Percentiles rank a stretch among this genome's conserved stretches.
Conservation (phyloP, 2,113 vertebrate genomes). For the Hyperopisus bebe region DNA sequence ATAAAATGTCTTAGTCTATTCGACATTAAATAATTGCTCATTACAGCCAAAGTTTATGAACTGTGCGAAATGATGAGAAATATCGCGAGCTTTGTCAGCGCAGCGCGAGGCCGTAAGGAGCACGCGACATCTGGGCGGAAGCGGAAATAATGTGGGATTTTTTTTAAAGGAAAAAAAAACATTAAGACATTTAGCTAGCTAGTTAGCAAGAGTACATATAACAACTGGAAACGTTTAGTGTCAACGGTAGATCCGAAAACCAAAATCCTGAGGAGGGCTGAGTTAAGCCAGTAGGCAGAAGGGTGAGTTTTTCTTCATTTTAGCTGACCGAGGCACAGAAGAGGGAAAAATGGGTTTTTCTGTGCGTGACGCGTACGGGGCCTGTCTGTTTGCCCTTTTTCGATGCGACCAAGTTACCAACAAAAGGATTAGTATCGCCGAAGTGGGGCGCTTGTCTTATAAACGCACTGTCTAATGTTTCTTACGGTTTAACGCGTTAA, state of each 20-base stretch:
- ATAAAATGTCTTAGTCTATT: background rate
- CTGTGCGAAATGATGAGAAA: background rate
- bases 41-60: background rate
- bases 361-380: constrained; percentile 1
- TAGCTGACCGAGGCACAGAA: background rate
- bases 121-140: constrained; percentile 21
- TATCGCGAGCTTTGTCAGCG: constrained; percentile 17
- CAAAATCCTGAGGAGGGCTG: constrained; percentile 14
- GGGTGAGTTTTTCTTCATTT: constrained; percentile 45
- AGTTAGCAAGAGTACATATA: background rate
- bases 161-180: constrained; percentile 15
- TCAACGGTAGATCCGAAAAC: constrained; percentile 21
- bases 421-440: background rate
- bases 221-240: constrained; percentile 24
- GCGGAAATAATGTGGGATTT: constrained; percentile 27
- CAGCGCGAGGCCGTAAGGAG: background rate
- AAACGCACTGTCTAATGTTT: background rate
- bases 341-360: background rate
- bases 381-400: background rate
- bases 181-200: constrained; percentile 7
- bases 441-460: background rate
- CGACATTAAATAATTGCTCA: background rate
- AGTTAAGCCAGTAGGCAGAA: constrained; percentile 32
- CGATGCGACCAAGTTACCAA: background rate
- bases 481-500: background rate